phyloP scores from a whole-genome alignment of 2,888 invertebrate genomes.

The Drosophila mercatorum region DNA sequence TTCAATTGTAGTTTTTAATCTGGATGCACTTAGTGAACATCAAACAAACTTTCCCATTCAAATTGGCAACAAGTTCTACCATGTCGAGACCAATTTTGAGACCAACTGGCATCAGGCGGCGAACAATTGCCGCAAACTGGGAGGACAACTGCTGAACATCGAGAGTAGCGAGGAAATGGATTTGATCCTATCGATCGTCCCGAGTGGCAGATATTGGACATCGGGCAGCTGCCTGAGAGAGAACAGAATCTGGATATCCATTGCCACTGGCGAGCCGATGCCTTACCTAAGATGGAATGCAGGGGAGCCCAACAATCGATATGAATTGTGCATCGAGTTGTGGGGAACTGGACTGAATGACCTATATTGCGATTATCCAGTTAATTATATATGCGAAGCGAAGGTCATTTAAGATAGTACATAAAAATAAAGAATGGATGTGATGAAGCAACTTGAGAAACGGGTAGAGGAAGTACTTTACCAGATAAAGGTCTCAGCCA shows the following conservation, averaged over 20 bases:
- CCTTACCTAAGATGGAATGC: slow-evolving; percentile 21
- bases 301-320: slow-evolving; percentile 18
- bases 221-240: slow-evolving; percentile 26
- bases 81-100: neutral
- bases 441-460: too few species aligned
- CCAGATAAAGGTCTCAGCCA: too few species aligned
- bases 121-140: slow-evolving; percentile 31
- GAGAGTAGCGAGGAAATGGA: slow-evolving; percentile 35
- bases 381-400: neutral
- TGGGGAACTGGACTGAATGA: slow-evolving; percentile 1
- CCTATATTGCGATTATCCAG: neutral
- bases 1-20: neutral
- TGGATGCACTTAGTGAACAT: neutral
- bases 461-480: too few species aligned
- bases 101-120: slow-evolving; percentile 34
- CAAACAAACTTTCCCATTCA: slow-evolving; percentile 24
- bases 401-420: neutral
- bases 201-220: slow-evolving; percentile 12
- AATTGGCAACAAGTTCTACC: slow-evolving; percentile 43
- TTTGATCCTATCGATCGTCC: slow-evolving; percentile 1
- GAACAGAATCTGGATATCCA: slow-evolving; percentile 11
- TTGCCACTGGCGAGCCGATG: slow-evolving; percentile 11
- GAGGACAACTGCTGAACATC: slow-evolving; percentile 38
- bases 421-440: too few species aligned
- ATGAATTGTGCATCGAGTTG: slow-evolving; percentile 14